Percentiles rank a stretch among this genome's conserved stretches.
Evolutionary conservation across 1,140 invertebrate genomes (phyloP).

Genomic region (Sitophilus oryzae): DNA sequence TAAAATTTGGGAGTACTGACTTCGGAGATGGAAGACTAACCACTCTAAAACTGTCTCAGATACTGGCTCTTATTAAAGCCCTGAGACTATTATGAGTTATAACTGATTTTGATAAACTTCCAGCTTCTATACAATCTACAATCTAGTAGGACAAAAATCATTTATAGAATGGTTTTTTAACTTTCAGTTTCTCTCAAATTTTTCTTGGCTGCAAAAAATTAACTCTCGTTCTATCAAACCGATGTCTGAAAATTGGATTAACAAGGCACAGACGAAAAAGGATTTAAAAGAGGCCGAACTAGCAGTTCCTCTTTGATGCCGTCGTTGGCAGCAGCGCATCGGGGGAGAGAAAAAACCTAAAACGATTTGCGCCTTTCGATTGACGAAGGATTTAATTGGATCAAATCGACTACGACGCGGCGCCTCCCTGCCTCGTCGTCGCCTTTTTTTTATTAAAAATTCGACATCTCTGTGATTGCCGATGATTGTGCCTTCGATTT

Average conservation of each 20-base stretch:
- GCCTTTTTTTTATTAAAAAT: constrained; percentile 17
- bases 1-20: too few species aligned
- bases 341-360: constrained; percentile 20
- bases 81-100: too few species aligned
- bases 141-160: too few species aligned
- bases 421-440: background rate
- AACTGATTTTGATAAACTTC: too few species aligned
- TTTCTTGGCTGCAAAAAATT: too few species aligned
- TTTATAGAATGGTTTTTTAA: too few species aligned
- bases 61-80: too few species aligned
- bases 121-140: too few species aligned
- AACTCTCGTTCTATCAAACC: constrained; percentile 3
- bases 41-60: too few species aligned
- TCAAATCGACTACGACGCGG: constrained; percentile 16
- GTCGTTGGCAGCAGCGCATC: too few species aligned
- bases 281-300: constrained; percentile 10
- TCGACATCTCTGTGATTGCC: constrained; percentile 16
- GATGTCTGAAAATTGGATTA: constrained; percentile 15
- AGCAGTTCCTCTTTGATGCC: constrained; percentile 10
- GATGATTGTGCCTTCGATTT: constrained; percentile 9
- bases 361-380: constrained; percentile 23
- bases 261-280: constrained; percentile 22
- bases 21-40: too few species aligned
- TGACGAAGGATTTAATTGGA: constrained; percentile 20
- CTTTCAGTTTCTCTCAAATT: too few species aligned